These are phyloP conservation scores for Ligdia adustata DNA, from an alignment of 2,888 invertebrate species.

Conservation along the genomic window DNA sequence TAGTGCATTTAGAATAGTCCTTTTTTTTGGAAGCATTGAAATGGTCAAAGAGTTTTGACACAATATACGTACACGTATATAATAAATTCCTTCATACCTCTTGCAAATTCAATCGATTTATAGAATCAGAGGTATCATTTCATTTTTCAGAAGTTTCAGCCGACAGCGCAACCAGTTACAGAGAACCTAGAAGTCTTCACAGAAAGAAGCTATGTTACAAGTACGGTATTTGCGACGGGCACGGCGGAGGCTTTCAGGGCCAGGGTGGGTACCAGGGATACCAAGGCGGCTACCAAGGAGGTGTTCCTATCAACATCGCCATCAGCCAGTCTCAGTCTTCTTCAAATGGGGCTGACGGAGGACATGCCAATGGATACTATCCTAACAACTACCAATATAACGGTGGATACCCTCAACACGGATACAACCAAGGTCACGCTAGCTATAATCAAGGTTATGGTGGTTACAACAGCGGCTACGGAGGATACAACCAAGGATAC, in stretches of 20 bases:
- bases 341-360: slow-evolving; percentile 63
- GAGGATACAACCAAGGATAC: slow-evolving; percentile 39
- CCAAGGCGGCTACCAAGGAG: slow-evolving; percentile 35
- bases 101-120: no score
- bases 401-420: slow-evolving; percentile 38
- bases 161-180: slow-evolving; percentile 37
- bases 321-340: slow-evolving; percentile 76
- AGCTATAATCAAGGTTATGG: slow-evolving; percentile 47
- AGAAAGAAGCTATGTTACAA: slow-evolving; percentile 59
- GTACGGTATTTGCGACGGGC: slow-evolving; percentile 57
- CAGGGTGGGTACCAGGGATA: slow-evolving; percentile 43
- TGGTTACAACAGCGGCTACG: slow-evolving; percentile 46
- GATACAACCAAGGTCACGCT: slow-evolving; percentile 42
- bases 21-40: no score
- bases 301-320: slow-evolving; percentile 69
- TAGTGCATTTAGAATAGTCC: no score
- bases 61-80: no score
- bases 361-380: slow-evolving; percentile 53
- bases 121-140: no score
- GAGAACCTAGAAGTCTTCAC: slow-evolving; percentile 51
- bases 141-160: slow-evolving; percentile 45
- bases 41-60: no score
- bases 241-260: slow-evolving; percentile 33
- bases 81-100: no score
- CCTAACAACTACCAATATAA: slow-evolving; percentile 64